These are phyloP conservation scores for Papilio gigon DNA, from an alignment of 2,888 invertebrate genomes.

Conservation along the genomic window DNA sequence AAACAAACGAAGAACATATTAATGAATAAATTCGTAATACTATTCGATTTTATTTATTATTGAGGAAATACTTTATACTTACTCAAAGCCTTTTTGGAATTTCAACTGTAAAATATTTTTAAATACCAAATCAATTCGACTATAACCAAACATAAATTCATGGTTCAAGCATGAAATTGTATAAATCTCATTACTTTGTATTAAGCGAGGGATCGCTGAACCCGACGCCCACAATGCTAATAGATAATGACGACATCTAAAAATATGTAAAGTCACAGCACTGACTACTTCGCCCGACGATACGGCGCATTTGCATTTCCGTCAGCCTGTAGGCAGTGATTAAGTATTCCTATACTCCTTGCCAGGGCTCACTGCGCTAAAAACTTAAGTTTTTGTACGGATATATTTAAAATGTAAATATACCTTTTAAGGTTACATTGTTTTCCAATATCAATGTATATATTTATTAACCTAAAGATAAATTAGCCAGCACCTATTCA, in stretches of 20 bases:
- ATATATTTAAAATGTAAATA: not conserved
- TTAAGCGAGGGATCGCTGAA: conserved; percentile 13
- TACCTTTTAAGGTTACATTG: not conserved
- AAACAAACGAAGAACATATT: not conserved
- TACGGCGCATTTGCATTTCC: conserved; percentile 40
- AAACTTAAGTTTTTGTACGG: not conserved
- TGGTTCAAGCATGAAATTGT: not conserved
- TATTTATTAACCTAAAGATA: too few relatives aligned
- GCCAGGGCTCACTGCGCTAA: not conserved
- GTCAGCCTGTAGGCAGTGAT: conserved; percentile 35
- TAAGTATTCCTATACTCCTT: conserved; percentile 32
- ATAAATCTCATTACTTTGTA: conserved; percentile 18
- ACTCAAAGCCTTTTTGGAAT: not conserved
- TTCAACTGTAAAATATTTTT: not conserved
- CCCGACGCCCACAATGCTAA: conserved; percentile 21
- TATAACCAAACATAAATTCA: not conserved
- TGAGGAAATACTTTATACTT: not conserved
- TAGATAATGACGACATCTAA: conserved; percentile 37
- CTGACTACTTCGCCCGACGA: conserved; percentile 30
- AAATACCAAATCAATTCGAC: not conserved
- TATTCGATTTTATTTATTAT: not conserved
- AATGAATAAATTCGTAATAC: not conserved
- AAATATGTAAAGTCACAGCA: conserved; percentile 34
- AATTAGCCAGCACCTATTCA: too few relatives aligned
- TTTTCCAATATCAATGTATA: too few relatives aligned